phyloP scores from a whole-genome alignment of 2,113 vertebrate species.

The Megaceryle maxima region DNA sequence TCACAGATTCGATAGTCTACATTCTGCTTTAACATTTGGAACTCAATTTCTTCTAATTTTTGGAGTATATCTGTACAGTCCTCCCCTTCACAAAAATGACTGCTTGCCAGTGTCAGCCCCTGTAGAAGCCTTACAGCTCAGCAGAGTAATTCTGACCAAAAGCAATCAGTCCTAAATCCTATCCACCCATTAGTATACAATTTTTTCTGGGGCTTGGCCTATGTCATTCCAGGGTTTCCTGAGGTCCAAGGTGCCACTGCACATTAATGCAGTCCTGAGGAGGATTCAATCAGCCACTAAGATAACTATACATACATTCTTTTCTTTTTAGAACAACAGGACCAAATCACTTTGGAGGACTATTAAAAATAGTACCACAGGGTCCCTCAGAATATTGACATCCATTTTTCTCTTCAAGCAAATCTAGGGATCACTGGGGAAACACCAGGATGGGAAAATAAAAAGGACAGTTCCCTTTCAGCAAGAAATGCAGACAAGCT shows the following conservation, averaged over 20 bases:
- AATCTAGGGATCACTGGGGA: not conserved
- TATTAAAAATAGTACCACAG: not conserved
- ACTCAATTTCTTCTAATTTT: not conserved
- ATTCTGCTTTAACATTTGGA: not conserved
- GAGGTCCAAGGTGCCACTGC: not conserved
- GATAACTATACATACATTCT: not conserved
- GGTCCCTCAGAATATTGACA: not conserved
- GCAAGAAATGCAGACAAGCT: not conserved
- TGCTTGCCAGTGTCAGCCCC: not conserved
- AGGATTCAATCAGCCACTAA: not conserved
- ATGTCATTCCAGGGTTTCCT: not conserved
- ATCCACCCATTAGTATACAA: not conserved
- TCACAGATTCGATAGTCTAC: not conserved
- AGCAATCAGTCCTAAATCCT: not conserved
- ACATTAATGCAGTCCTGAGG: not conserved
- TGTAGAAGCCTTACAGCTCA: not conserved
- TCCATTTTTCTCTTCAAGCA: not conserved
- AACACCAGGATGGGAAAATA: not conserved
- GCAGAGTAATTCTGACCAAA: not conserved
- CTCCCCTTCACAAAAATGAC: not conserved
- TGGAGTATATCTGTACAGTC: not conserved
- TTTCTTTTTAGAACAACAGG: not conserved
- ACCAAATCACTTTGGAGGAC: not conserved
- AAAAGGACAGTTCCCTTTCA: not conserved
- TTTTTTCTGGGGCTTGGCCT: not conserved